A percentile compares a stretch with the other conserved stretches of the same genome.
Conservation (phyloP, 2,888 invertebrate genomes). For the Electrophaes corylata region DNA sequence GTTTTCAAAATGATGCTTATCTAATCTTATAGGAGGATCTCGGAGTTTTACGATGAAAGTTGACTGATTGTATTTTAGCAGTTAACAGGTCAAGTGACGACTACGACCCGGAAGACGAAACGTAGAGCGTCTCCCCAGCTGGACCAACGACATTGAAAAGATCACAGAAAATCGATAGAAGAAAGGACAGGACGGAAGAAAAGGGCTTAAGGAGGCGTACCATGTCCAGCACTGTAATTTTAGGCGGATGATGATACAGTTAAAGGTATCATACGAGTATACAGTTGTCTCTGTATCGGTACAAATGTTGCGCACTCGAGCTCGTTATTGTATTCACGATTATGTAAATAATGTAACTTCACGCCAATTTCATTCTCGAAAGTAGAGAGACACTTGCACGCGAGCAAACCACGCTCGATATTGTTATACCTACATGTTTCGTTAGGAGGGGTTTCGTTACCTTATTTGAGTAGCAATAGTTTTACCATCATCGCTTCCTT, state of each 20-base stretch:
- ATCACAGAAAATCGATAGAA: too few relatives aligned
- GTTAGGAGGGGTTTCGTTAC: neutral
- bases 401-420: slow-evolving; percentile 25
- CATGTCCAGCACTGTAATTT: too few relatives aligned
- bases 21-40: neutral
- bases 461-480: neutral
- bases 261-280: too few relatives aligned
- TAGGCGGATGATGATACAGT: too few relatives aligned
- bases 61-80: too few relatives aligned
- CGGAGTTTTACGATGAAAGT: too few relatives aligned
- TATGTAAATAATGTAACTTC: slow-evolving; percentile 32
- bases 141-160: too few relatives aligned
- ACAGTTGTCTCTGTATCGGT: slow-evolving; percentile 7
- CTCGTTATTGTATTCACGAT: slow-evolving; percentile 29
- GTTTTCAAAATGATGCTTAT: neutral
- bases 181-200: too few relatives aligned
- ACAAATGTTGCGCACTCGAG: slow-evolving; percentile 20
- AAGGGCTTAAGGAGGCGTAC: too few relatives aligned
- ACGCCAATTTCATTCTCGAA: slow-evolving; percentile 31
- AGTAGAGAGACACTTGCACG: slow-evolving; percentile 29
- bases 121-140: too few relatives aligned
- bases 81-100: too few relatives aligned
- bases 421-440: slow-evolving; percentile 12
- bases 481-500: neutral
- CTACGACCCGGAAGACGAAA: too few relatives aligned